Percentiles rank a stretch among this genome's conserved stretches.
phyloP scores from a whole-genome alignment of 2,797 vertebrate species.

The Molossus alvarezi region DNA sequence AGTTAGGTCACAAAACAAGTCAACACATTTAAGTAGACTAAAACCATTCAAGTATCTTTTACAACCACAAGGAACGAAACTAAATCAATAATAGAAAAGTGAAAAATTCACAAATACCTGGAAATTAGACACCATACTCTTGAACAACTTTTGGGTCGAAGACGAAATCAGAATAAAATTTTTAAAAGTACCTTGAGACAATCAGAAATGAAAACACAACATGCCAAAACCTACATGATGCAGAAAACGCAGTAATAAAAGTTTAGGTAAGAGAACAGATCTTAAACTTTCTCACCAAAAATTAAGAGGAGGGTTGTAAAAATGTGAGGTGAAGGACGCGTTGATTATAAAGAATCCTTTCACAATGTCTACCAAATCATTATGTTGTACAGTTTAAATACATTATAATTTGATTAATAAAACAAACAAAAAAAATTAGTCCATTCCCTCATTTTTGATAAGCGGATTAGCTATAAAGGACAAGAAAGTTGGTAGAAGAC shows the following conservation, averaged over 20 bases:
- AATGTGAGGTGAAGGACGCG: background rate
- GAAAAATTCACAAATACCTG: background rate
- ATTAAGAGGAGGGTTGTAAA: background rate
- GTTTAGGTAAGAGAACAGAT: background rate
- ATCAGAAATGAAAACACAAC: background rate
- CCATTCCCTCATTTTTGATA: conserved; percentile 38
- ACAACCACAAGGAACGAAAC: background rate
- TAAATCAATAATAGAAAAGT: background rate
- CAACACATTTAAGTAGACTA: background rate
- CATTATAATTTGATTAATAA: background rate
- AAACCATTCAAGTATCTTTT: background rate
- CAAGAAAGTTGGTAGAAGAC: background rate
- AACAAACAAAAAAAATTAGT: background rate
- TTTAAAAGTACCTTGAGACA: background rate
- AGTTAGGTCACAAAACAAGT: background rate
- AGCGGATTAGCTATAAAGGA: background rate
- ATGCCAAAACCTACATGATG: background rate
- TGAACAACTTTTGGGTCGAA: background rate
- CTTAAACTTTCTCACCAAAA: background rate
- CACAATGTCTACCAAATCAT: background rate
- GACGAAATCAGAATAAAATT: background rate
- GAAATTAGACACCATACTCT: background rate
- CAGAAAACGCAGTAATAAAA: background rate
- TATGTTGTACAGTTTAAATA: background rate
- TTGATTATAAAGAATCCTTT: background rate